Base-by-base conservation (phyloP, 2,797 vertebrate genomes). In the Helostoma temminkii region DNA sequence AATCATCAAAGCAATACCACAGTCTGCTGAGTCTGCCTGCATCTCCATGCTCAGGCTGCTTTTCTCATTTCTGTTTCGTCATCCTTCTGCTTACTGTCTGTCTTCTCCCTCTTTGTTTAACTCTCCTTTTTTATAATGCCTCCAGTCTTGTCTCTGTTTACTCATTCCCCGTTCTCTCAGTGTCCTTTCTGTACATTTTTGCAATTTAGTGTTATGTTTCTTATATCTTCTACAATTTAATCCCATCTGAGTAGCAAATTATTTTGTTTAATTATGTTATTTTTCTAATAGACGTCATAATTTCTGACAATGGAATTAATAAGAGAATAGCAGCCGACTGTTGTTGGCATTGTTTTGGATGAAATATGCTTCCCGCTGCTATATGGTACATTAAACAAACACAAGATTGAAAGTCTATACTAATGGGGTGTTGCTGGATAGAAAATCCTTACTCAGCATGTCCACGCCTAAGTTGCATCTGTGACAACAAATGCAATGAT, bases 1-100 rank as follows among this genome's bases (percentile, higher is more conserved):
- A 83, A 83, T 84, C 63, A 81, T 84, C 86, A 76, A 75, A 82
- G 71, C 72, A 71, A 63, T 72, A 61, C 61, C 70, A 67, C 77
- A 84, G 74, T 76, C 71, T 71, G 50, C 39, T 61, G 74, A 75
- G 66, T 78, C 66, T 49, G 60, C 42, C 63, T 66, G 55, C 66
- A 61, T 78, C 66, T 59, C 58, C 32, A 39, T 71, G 36, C 74
- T 74, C 62, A 77, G 57, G 49, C 58, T 62, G 28, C 60, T 54
- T 25, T 61, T 80, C 62, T 79, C 60, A 56, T 76, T 81, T 70
- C 41, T 76, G 36, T 12, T 34, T 37, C 71, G 10, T 21, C 15
- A 25, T 54, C 34, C 30, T 41, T 63, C 45, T 37, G 10, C 32
- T 52, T 26, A 65, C 30, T 47, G 18, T 66, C 26, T 36, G 7